A percentile compares a stretch with the other conserved stretches of the same genome.
These are phyloP conservation scores for Darevskia mixta DNA, from an alignment of 2,797 vertebrate genomes.

Conservation along the genomic window DNA sequence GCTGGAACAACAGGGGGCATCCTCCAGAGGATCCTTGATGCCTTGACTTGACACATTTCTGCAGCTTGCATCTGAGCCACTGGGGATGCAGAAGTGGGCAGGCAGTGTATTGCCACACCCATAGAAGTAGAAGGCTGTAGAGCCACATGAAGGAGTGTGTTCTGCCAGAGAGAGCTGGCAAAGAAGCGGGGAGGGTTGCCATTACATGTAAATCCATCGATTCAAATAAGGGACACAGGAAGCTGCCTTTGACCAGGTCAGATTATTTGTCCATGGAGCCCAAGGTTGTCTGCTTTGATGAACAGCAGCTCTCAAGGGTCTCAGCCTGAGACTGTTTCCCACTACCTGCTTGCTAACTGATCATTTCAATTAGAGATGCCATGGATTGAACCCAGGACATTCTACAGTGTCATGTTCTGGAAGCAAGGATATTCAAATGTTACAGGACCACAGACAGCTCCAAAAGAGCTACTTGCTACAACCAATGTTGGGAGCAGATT, in stretches of 20 bases:
- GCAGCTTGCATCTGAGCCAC: fast-evolving
- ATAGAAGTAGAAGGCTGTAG: fast-evolving
- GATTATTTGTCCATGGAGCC: no score
- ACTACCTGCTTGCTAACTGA: not conserved
- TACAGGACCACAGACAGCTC: no score
- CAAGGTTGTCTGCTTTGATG: not conserved
- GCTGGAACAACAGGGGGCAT: fast-evolving
- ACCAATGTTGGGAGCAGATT: no score
- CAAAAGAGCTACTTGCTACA: no score
- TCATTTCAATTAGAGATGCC: not conserved
- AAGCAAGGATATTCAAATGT: no score
- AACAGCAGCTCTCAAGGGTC: not conserved
- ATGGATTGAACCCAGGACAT: no score
- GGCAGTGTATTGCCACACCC: not conserved
- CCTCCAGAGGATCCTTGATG: fast-evolving
- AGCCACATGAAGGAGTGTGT: not conserved
- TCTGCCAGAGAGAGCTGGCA: not conserved
- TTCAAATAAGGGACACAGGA: not conserved
- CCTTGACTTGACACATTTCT: not conserved
- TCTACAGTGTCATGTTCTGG: not conserved
- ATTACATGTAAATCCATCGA: not conserved
- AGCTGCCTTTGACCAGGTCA: not conserved
- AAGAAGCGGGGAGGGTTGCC: not conserved
- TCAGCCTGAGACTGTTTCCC: not conserved
- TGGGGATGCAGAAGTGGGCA: not conserved